Base-by-base conservation (phyloP, 2,113 vertebrate genomes). In the Lophotis ruficrista region DNA sequence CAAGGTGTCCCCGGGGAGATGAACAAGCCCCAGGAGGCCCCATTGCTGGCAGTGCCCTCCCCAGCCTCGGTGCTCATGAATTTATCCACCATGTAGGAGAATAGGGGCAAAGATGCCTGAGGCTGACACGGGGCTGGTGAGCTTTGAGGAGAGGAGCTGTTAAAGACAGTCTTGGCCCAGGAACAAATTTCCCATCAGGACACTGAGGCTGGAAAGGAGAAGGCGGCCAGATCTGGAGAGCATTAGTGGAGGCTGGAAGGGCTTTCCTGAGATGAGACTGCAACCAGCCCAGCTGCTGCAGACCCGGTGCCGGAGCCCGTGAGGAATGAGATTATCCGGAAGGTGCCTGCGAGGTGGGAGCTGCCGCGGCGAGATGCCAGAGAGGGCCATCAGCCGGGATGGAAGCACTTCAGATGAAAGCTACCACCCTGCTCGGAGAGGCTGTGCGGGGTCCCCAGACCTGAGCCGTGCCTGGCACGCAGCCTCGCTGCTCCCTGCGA, bases 281-380 rank as follows among this genome's bases (percentile, higher is more conserved):
- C 58, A 83, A 31, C 41, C 35, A 60, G 51, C 47, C 28, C 53
- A 21, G 75, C 41, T 0, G 1, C 61, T 10, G 60, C 30, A 37
- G 60, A 51, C 28, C 68, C 0, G 2, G 78, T 0, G 0, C 60
- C 0, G 0, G 77, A 57, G 22, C 17, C 23, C 47, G 30, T 0
- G 1, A n/a, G 14, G 56, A 68, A 33, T 6, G 48, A 35, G 22
- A 4, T 48, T 6, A 10, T 7, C 27, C 76, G 35, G 83, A 21
- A 43, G 57, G 30, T 4, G 35, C 54, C 61, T 30, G 57, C 0
- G 19, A 38, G 48, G 12, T 10, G 38, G 41, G 65, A 70, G 56
- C 51, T 7, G n/a, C 56, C 5, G 5, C 0, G 2, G 19, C 3
- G 3, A 54, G 72, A 9, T 20, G 57, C 51, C 2, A 0, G 62